These are phyloP conservation scores for Ennomos quercinarius DNA, from an alignment of 2,888 invertebrate genomes.

Conservation along the genomic window DNA sequence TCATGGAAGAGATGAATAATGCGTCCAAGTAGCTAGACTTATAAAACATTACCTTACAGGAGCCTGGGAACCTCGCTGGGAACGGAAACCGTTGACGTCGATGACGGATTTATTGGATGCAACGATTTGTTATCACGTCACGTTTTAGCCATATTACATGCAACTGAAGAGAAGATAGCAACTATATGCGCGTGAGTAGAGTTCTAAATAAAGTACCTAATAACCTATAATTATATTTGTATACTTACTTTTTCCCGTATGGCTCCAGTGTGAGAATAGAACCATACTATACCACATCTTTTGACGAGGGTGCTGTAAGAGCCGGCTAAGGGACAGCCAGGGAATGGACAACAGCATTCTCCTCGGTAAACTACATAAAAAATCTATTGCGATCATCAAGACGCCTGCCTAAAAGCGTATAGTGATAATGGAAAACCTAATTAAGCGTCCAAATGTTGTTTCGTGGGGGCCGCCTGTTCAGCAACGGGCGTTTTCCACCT, in stretches of 20 bases:
- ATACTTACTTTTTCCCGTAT: not conserved
- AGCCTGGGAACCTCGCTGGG: slow-evolving; percentile 25
- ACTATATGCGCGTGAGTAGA: slow-evolving; percentile 6
- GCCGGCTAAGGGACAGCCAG: too few relatives aligned
- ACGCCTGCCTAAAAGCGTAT: too few relatives aligned
- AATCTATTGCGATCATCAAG: too few relatives aligned
- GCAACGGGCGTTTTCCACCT: too few relatives aligned
- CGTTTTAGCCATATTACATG: not conserved
- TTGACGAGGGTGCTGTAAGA: too few relatives aligned
- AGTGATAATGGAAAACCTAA: too few relatives aligned
- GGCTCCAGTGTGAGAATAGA: too few relatives aligned
- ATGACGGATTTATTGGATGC: slow-evolving; percentile 14
- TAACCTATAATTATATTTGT: slow-evolving; percentile 1
- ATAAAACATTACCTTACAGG: slow-evolving; percentile 6
- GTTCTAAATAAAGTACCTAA: slow-evolving; percentile 1
- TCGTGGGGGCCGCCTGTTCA: too few relatives aligned
- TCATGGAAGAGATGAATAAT: not conserved
- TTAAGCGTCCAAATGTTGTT: too few relatives aligned
- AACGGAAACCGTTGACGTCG: slow-evolving; percentile 22
- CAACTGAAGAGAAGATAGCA: slow-evolving; percentile 6
- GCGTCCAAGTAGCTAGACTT: not conserved
- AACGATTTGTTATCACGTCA: slow-evolving; percentile 9
- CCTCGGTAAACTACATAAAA: too few relatives aligned
- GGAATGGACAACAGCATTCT: too few relatives aligned
- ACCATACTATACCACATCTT: too few relatives aligned